A percentile compares a stretch with the other conserved stretches of the same genome.
phyloP scores from a whole-genome alignment of 2,113 vertebrate genomes.

The Balaeniceps rex region DNA sequence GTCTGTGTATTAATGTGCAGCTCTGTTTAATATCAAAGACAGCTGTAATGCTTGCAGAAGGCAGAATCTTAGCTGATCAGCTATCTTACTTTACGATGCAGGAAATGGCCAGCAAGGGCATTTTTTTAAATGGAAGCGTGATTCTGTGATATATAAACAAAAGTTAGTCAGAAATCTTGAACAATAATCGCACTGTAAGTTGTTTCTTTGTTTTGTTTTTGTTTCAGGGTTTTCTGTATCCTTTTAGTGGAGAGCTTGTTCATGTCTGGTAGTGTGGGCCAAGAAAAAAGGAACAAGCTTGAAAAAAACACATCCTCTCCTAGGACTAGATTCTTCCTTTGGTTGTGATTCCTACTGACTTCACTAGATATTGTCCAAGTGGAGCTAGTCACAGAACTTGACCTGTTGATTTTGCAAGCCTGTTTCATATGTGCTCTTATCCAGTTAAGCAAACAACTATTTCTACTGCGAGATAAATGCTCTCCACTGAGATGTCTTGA shows the following conservation, averaged over 20 bases:
- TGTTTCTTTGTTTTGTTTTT: neutral
- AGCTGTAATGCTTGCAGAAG: constrained; percentile 22
- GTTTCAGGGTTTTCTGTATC: neutral
- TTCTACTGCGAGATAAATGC: neutral
- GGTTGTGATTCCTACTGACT: neutral
- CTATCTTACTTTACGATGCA: neutral
- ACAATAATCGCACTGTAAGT: neutral
- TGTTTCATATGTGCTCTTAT: neutral
- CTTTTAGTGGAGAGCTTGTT: neutral
- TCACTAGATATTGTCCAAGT: neutral
- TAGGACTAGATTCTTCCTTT: neutral
- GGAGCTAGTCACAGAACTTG: neutral
- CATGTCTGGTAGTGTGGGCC: neutral
- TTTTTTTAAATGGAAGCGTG: neutral
- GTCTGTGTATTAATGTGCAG: constrained; percentile 32
- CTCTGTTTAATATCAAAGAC: constrained; percentile 68
- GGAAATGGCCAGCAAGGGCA: neutral
- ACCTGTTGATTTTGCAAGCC: neutral
- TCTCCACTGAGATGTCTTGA: neutral
- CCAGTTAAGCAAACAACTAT: neutral
- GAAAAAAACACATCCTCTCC: neutral
- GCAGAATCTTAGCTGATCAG: neutral
- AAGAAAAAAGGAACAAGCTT: neutral
- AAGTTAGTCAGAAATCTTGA: neutral
- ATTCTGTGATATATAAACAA: neutral